Base-by-base conservation (phyloP, 1,140 invertebrate genomes). In the Brachionus asplanchnoidis region DNA sequence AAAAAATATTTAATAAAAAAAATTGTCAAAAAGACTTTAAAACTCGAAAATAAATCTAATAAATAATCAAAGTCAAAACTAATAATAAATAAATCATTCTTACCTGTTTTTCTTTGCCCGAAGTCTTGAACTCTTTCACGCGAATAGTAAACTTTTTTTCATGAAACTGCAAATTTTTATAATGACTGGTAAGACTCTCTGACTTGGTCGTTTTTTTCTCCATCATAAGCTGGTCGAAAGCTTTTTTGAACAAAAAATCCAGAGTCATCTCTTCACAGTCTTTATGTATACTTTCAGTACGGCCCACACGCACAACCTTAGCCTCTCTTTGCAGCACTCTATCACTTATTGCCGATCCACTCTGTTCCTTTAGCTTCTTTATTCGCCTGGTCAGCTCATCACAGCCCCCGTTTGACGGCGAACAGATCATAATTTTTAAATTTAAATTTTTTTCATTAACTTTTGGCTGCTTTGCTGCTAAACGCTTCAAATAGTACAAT, bases 221-320 rank as follows among this genome's bases (percentile, higher is more conserved):
- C 5, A 53, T 50, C 14, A 79, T 79, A n/a, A 79, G 42, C 17
- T 79, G 46, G 7, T 79, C 77, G 3, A 79, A n/a, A 1, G 42
- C 26, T 20, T 56, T 79, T 36, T 79, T 79, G 26, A 23, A 26
- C 17, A 53, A 50, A 60, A 17, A 53, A 2, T 79, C 77, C 3
- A 79, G n/a, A 6, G 46, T 53, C 23, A 79, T 32, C 50, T 79
- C 46, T 28, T 79, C 77, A 79, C 77, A 79, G 26, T 79, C 77
- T 12, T 40, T 28, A 8, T 79, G 42, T 14, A 79, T 79, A 60
- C 28, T 53, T n/a, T 79, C 77, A 32, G 17, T 79, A 1, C 77
- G 20, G 0, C 77, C 77, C 44, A 79, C 77, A 17, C 77, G 77
- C 12, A 79, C 53, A 11, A 79, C 14, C 17, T 53, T 79, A 20